phyloP scores from a whole-genome alignment of 2,797 vertebrate genomes.

The Uromys caudimaculatus region DNA sequence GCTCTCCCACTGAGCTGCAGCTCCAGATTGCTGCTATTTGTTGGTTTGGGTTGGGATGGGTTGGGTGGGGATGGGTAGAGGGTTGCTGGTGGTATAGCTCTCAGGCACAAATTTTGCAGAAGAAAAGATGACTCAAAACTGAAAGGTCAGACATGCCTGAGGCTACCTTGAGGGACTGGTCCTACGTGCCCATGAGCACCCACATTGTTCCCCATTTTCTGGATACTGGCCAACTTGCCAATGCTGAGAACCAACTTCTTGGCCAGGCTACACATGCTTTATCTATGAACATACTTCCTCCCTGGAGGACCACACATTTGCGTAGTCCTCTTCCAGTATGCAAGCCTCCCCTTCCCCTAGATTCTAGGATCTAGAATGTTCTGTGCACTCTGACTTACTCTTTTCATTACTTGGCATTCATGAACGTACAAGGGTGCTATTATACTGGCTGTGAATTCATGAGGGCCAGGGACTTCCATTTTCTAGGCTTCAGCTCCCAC shows the following conservation, averaged over 20 bases:
- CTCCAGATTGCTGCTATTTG: background rate
- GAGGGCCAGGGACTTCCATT: background rate
- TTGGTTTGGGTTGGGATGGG: background rate
- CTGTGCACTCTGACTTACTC: background rate
- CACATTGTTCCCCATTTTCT: background rate
- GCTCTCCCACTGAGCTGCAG: background rate
- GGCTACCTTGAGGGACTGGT: too few relatives aligned
- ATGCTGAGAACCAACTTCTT: rapidly evolving
- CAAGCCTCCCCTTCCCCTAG: background rate
- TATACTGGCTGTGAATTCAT: rapidly evolving
- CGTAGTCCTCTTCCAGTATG: background rate
- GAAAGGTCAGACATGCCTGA: background rate
- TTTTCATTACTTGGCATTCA: background rate
- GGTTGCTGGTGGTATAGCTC: background rate
- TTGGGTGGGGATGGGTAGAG: background rate
- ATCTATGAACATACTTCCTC: background rate
- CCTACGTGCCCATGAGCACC: rapidly evolving
- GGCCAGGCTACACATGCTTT: rapidly evolving
- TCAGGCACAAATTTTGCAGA: background rate
- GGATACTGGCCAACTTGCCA: background rate
- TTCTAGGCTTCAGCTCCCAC: background rate
- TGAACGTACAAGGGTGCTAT: background rate
- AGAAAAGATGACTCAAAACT: background rate
- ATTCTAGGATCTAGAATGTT: background rate
- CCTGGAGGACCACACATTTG: rapidly evolving